These are phyloP conservation scores for Sarcophaga caerulescens DNA, from an alignment of 2,888 invertebrate genomes.

Conservation along the genomic window DNA sequence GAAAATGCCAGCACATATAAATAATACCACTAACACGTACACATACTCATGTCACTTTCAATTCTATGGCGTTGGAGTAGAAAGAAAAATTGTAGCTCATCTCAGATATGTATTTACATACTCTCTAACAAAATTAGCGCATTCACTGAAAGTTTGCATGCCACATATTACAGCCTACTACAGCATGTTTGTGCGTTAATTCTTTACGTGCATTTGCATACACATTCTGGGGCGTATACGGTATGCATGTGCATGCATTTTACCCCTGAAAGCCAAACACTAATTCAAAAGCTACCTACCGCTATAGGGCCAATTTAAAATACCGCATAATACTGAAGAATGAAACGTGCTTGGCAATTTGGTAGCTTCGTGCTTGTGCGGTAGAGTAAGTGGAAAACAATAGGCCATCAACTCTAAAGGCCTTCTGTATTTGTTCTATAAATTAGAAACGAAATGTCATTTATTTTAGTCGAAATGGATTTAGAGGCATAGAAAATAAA, in stretches of 20 bases:
- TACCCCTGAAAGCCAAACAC: neutral
- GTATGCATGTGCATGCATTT: neutral
- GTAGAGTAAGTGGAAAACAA: no score
- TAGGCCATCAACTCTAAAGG: no score
- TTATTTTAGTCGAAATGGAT: no score
- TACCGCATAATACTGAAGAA: neutral
- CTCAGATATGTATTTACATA: no score
- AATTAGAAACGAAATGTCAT: no score
- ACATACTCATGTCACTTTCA: no score
- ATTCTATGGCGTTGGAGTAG: no score
- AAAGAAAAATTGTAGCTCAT: neutral
- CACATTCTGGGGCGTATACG: neutral
- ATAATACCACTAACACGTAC: neutral
- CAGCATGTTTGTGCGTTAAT: neutral
- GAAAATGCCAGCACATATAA: neutral
- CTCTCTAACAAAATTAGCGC: no score
- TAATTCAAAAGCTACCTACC: neutral
- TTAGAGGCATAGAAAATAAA: no score
- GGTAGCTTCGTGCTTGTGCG: neutral
- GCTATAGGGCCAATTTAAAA: neutral
- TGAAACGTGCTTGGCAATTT: neutral
- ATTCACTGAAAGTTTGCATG: no score
- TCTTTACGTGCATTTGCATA: no score
- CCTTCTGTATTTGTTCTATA: no score
- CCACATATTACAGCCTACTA: neutral